Evolutionary conservation across 1,140 invertebrate species (phyloP), one percentile per base, ranked within the genome.

Genomic region (Sycophaga agraensis): DNA sequence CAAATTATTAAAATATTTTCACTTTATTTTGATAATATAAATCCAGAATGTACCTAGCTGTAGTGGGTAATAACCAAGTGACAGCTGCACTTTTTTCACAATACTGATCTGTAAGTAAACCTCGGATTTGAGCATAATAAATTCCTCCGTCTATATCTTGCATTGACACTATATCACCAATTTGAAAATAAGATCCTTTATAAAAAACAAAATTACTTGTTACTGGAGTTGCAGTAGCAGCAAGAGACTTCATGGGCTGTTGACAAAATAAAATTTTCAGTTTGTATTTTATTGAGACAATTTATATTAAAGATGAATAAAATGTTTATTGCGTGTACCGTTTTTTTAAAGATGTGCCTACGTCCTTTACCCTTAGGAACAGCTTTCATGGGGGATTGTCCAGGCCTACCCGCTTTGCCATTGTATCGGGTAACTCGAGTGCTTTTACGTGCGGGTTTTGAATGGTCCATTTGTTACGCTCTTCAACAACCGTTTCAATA

Each of bases 31-130:
- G 14, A 8, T 22, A 37, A 4, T n/a, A 28, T 5, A 50, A 50
- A 49, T 31, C 11, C 11, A 31, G 4, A 24, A 8, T 54, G n/a
- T 71, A 80, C 79, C 79, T 80, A n/a, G 85, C 83, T 66, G 87
- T 85, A 3, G 93, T 94, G 11, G 94, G 94, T 39, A 97, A 79
- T 2, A 97, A 82, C 94, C 94, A 97, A 0, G 93, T 94, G n/a
- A 97, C 83, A 7, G 91, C 91, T 6, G 92, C 93, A 81, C 93
- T 95, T 79, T 96, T 96, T 72, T 96, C 91, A 72, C 92, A 94
- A 79, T 92, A 96, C 71, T 95, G 92, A 77, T 97, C 94, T 9
- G 92, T 92, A 21, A 96, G 80, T 53, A 97, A 86, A 1, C 93
- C 93, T 66, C 91, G 83, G 31, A 97, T 89, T 81, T 97, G 94